Conservation (phyloP, 2,888 invertebrate genomes). For the Panopea generosa region DNA sequence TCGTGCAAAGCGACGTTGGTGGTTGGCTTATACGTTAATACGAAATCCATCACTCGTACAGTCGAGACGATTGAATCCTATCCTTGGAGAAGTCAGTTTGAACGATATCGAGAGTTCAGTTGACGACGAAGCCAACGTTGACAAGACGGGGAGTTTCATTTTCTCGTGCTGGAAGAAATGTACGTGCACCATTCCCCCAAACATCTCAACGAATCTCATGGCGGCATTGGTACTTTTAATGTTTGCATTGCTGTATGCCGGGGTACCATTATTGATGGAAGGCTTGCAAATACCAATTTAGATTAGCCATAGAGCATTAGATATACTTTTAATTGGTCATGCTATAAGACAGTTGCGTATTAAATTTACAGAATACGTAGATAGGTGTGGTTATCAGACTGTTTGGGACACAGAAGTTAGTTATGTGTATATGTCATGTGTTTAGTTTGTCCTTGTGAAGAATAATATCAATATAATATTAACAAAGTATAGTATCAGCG, state of each 20-base stretch:
- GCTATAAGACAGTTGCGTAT: no score
- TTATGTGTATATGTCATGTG: no score
- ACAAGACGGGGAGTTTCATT: not conserved
- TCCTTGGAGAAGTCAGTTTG: not conserved
- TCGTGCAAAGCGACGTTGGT: constrained; percentile 12
- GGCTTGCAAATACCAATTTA: no score
- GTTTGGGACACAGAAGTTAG: no score
- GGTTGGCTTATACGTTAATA: constrained; percentile 16
- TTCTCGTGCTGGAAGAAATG: not conserved
- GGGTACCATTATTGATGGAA: not conserved
- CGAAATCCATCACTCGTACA: constrained; percentile 2
- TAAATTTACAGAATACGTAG: no score
- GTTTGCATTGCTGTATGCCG: constrained; percentile 15
- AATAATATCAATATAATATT: no score
- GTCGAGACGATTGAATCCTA: not conserved
- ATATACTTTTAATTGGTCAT: no score
- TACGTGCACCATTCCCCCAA: constrained; percentile 5
- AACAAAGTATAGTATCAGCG: no score
- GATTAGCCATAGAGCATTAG: no score
- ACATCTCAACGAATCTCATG: constrained; percentile 6
- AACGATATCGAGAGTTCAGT: not conserved
- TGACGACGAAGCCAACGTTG: not conserved
- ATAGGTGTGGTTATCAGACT: no score
- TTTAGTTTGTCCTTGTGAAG: no score
- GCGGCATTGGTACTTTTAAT: constrained; percentile 2